Base-by-base conservation (phyloP, 2,888 invertebrate species). In the Caenorhabditis doughertyi region DNA sequence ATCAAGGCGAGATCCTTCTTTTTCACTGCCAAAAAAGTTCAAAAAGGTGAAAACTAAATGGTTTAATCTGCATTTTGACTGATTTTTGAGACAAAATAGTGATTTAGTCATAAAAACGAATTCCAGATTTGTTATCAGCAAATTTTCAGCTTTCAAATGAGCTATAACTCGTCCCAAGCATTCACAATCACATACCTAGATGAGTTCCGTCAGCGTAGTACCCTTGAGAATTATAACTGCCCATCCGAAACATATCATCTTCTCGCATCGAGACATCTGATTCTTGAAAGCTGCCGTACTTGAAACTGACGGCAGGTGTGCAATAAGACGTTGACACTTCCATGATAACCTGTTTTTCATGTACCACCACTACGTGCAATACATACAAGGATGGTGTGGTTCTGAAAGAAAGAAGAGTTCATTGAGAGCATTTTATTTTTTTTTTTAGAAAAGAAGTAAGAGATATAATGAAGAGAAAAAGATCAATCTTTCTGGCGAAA, bases 291-390 rank as follows among this genome's bases (percentile, higher is more conserved):
- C 83, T 83, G 64, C 83, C 83, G 64, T 83, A 83, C 47, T 83
- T 83, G 62, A 76, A 83, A 35, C 58, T 76, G 76, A 79, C 83
- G 21, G 74, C 62, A 29, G 79, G 79, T 21, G 64, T 73, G 76
- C 83, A 80, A 58, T 64, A 83, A 27, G 79, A 79, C 42, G 83
- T 83, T 42, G 83, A 83, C 39, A 83, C 83, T 76, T 83, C 79
- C 83, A 83, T 83, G 27, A 18, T 44, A 35, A n/a, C n/a, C n/a
- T n/a, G 27, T 16, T 68, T 23, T 53, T 67, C 29, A 65, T 71
- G 73, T 58, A 58, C 79, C 64, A 79, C n/a, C n/a, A n/a, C n/a
- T n/a, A n/a, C 79, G 79, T 83, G 76, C 79, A 58, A 79, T 70
- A 74, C 83, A 83, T 83, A 83, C 58, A 83, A 53, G 64, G 58